Base-by-base conservation (phyloP, 2,113 vertebrate species). In the Bagarius yarrelli region DNA sequence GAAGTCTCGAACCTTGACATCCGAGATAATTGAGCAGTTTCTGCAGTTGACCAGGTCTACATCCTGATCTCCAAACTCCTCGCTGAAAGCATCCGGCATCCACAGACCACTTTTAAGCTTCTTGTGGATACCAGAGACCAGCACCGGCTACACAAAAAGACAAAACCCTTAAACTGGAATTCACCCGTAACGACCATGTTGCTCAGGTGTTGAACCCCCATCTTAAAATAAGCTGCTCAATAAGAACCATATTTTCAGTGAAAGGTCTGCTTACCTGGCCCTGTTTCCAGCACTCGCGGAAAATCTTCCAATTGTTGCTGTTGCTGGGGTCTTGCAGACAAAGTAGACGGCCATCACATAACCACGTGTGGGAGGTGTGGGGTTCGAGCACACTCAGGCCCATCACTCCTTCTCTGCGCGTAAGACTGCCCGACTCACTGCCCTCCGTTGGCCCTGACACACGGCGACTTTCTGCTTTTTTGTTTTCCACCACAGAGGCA, bases 251-350 rank as follows among this genome's bases (percentile, higher is more conserved):
- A 47, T 11, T 47, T 47, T 47, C 9, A 47, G 5, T 8, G 1
- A 47, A 47, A 47, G 44, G 11, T 47, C 64, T 0, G 66, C 92
- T 89, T 89, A 99, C 98, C 93, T 99, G 98, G 83, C 98, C 98
- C 92, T 99, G 97, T 83, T 99, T 99, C 98, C 98, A 99, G 90
- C 98, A 99, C 84, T 99, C 98, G 81, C 98, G 94, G 90, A 99
- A 99, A 89, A 99, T 99, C 91, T 99, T 99, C 98, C 98, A 99
- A 90, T 99, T 99, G 92, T 99, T 99, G 91, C 93, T 90, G 92
- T 99, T 99, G 90, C 97, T 95, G 79, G 98, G 97, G 88, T 99
- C 97, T 86, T 99, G 97, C 83, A 99, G 94, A 91, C 98, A 98
- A 80, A 99, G 95, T 30, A 99, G 95, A 80, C 98, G 94, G 53